These are phyloP conservation scores for Chaetodon trifascialis DNA, from an alignment of 2,113 vertebrate genomes.

Conservation along the genomic window DNA sequence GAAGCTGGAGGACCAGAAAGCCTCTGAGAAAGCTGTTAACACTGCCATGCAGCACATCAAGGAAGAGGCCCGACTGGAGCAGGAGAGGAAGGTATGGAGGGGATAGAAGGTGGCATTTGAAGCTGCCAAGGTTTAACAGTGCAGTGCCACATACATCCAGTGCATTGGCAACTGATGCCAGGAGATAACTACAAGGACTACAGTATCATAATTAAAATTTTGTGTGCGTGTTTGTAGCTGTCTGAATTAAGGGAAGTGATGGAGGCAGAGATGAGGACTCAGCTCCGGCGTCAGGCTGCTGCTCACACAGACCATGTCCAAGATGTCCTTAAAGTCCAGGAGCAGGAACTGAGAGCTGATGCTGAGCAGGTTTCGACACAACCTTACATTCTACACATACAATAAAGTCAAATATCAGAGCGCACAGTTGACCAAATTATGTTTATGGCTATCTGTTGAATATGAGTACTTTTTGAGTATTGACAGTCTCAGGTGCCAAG, in stretches of 20 bases:
- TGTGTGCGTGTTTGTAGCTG: constrained; percentile 77
- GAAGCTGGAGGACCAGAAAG: constrained; percentile 89
- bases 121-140: neutral
- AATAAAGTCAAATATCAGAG: neutral
- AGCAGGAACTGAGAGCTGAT: constrained; percentile 90
- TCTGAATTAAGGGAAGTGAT: constrained; percentile 94
- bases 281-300: constrained; percentile 95
- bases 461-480: neutral
- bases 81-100: constrained; percentile 90
- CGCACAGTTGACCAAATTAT: neutral
- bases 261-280: constrained; percentile 97
- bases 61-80: constrained; percentile 87
- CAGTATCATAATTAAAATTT: no score
- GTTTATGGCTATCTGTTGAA: no score
- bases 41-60: constrained; percentile 88
- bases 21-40: constrained; percentile 85
- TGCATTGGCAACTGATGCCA: neutral
- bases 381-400: neutral
- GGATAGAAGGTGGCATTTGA: neutral
- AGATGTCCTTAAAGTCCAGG: constrained; percentile 94
- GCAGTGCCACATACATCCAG: neutral
- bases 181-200: neutral
- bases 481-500: neutral
- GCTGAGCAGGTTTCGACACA: constrained; percentile 87
- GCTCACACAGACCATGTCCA: constrained; percentile 95